Percentiles rank a stretch among this genome's conserved stretches.
phyloP scores from a whole-genome alignment of 2,113 vertebrate species.

The Pseudopodoces humilis region DNA sequence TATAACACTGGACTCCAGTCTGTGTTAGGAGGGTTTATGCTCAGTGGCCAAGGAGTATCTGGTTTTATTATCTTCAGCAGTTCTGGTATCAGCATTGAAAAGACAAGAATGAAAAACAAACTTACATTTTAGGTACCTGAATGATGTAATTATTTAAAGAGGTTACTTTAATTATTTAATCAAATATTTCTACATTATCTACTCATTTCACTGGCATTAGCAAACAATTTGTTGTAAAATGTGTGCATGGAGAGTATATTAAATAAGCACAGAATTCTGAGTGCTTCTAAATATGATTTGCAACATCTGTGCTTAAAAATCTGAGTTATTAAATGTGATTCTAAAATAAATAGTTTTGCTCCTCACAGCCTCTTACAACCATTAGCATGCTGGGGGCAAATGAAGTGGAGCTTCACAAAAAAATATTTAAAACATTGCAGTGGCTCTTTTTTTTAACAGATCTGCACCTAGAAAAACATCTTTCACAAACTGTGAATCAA shows the following conservation, averaged over 20 bases:
- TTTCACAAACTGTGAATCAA: not conserved
- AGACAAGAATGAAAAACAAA: not conserved
- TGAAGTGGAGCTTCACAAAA: not conserved
- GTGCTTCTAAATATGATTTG: not conserved
- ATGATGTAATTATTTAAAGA: not conserved
- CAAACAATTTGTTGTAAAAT: not conserved
- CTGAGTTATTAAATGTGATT: not conserved
- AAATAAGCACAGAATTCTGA: not conserved
- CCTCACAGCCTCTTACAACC: not conserved
- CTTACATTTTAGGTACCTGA: not conserved
- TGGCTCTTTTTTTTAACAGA: not conserved
- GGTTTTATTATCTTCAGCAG: not conserved
- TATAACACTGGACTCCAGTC: not conserved
- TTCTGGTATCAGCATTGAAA: not conserved
- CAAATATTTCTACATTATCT: not conserved
- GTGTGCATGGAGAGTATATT: not conserved
- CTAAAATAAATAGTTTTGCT: not conserved
- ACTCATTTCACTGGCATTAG: not conserved
- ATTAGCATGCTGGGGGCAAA: not conserved
- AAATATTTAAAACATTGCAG: not conserved
- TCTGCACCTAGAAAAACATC: slow-evolving; percentile 21
- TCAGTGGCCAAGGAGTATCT: not conserved
- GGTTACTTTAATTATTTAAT: not conserved
- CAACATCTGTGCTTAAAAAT: not conserved
- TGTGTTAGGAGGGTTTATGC: not conserved